Evolutionary conservation across 1,140 invertebrate genomes (phyloP).

Genomic region (Caenorhabditis tropicalis): DNA sequence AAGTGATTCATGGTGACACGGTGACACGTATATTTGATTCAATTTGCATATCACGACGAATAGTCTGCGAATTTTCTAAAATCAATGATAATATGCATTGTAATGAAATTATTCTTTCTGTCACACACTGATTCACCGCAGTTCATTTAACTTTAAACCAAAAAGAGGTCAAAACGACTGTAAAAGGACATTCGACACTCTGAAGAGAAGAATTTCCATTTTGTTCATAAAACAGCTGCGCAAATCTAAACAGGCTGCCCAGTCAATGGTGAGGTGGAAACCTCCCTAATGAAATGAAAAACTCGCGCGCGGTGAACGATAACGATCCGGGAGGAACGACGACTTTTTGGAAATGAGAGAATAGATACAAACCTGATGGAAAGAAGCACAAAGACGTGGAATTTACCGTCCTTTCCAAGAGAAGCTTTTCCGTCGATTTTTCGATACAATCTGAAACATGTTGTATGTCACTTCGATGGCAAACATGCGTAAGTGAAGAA

Average conservation of each 20-base stretch:
- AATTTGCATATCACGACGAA: too few relatives aligned
- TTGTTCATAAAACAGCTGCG: slow-evolving; percentile 27
- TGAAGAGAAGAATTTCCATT: background rate
- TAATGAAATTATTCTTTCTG: too few relatives aligned
- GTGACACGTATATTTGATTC: too few relatives aligned
- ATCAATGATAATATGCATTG: too few relatives aligned
- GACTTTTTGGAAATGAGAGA: background rate
- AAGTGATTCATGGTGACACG: too few relatives aligned
- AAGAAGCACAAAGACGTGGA: slow-evolving; percentile 93
- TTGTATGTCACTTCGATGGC: background rate
- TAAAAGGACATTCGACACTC: background rate
- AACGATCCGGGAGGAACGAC: background rate
- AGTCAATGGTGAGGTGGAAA: background rate
- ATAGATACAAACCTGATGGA: slow-evolving; percentile 79
- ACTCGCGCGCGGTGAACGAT: background rate
- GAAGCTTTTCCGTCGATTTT: slow-evolving; percentile 84
- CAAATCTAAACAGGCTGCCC: background rate
- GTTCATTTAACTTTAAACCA: slow-evolving; percentile 56
- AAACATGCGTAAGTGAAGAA: too few relatives aligned
- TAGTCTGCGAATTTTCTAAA: too few relatives aligned
- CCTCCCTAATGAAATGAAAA: background rate
- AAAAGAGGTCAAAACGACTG: background rate
- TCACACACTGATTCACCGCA: background rate
- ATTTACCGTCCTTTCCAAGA: slow-evolving; percentile 96
- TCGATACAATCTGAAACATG: slow-evolving; percentile 47